Evolutionary conservation across 2,888 invertebrate genomes (phyloP).

Genomic region (Microctonus hyperodae): DNA sequence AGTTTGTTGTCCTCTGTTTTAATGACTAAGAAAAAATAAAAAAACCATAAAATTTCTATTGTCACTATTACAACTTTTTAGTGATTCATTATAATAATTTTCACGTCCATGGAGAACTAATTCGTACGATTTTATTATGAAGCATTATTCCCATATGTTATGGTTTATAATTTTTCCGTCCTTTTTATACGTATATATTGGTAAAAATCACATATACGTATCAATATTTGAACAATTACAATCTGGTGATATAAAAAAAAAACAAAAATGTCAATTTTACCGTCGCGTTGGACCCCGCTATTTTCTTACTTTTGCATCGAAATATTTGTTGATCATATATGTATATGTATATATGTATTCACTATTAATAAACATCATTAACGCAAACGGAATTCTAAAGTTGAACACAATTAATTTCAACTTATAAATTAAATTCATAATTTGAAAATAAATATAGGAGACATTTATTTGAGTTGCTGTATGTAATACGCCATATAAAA

Average conservation of each 20-base stretch:
- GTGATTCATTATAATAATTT: neutral
- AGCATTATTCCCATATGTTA: slow-evolving; percentile 22
- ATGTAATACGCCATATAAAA: slow-evolving; percentile 31
- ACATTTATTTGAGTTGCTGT: slow-evolving; percentile 54
- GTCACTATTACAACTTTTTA: slow-evolving; percentile 14
- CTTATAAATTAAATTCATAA: slow-evolving; percentile 38
- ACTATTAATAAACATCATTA: neutral
- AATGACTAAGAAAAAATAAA: neutral
- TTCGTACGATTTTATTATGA: slow-evolving; percentile 19
- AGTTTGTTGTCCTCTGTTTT: neutral
- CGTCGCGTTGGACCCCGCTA: slow-evolving; percentile 42
- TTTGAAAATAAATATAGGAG: slow-evolving; percentile 5
- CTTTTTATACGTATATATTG: slow-evolving; percentile 28
- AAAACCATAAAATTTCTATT: slow-evolving; percentile 1
- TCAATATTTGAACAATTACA: slow-evolving; percentile 17
- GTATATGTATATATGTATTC: neutral
- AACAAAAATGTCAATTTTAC: slow-evolving; percentile 18
- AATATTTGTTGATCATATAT: slow-evolving; percentile 19
- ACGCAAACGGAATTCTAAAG: slow-evolving; percentile 23
- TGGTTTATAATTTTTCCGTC: slow-evolving; percentile 41
- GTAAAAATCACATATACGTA: neutral
- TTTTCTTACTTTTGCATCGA: slow-evolving; percentile 56
- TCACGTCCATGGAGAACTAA: slow-evolving; percentile 10
- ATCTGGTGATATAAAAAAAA: neutral
- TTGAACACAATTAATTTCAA: slow-evolving; percentile 42